Evolutionary conservation across 2,888 invertebrate species (phyloP).

Genomic region (Caenorhabditis uteleia): DNA sequence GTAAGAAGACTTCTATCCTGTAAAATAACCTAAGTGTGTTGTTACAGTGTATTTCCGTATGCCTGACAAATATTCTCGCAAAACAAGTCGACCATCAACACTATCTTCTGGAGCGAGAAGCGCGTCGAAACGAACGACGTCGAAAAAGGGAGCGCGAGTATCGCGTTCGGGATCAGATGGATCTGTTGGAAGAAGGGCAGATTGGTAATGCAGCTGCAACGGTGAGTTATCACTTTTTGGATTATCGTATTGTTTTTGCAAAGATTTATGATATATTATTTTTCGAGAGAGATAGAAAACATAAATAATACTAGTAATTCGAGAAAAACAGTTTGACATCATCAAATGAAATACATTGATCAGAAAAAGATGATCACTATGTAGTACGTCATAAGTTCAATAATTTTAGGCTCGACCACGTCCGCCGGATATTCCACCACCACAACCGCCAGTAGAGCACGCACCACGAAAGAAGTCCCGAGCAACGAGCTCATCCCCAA

Average conservation of each 20-base stretch:
- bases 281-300: no score
- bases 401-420: slow-evolving; percentile 43
- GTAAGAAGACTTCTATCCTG: slow-evolving; percentile 46
- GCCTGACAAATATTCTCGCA: slow-evolving; percentile 66
- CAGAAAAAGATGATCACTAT: not conserved
- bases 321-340: not conserved
- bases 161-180: slow-evolving; percentile 25
- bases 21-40: no score
- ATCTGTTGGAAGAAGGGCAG: slow-evolving; percentile 41
- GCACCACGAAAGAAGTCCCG: slow-evolving; percentile 36
- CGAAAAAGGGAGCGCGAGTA: slow-evolving; percentile 51
- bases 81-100: slow-evolving; percentile 69
- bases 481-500: slow-evolving; percentile 48
- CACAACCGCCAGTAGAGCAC: slow-evolving; percentile 37
- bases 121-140: slow-evolving; percentile 60
- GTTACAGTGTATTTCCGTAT: slow-evolving; percentile 67
- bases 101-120: slow-evolving; percentile 66
- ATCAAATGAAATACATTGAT: not conserved
- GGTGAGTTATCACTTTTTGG: no score
- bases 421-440: slow-evolving; percentile 54
- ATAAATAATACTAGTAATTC: no score
- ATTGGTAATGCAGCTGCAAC: slow-evolving; percentile 23
- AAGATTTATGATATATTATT: no score
- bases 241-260: no score
- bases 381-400: not conserved